Conservation (phyloP, 2,113 vertebrate genomes). For the Psilopsiagon aurifrons region DNA sequence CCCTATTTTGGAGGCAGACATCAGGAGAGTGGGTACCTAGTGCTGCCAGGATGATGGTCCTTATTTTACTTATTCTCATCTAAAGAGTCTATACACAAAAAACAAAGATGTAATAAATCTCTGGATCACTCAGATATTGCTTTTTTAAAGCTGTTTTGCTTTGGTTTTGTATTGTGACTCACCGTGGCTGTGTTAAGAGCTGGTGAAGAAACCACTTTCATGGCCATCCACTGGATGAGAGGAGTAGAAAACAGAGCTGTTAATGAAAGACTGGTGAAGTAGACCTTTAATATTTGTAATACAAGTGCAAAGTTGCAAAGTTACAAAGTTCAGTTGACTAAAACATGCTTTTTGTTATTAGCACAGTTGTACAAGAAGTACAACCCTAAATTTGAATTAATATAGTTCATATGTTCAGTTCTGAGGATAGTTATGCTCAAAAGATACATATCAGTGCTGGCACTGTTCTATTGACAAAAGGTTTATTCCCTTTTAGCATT, state of each 20-base stretch:
- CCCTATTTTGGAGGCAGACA: neutral
- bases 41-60: neutral
- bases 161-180: neutral
- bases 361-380: neutral
- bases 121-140: neutral
- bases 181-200: neutral
- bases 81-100: neutral
- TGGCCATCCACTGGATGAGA: neutral
- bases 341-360: neutral
- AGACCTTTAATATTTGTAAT: neutral
- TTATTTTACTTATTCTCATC: neutral
- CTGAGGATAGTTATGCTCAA: neutral
- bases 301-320: fast-evolving
- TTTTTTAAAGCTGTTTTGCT: neutral
- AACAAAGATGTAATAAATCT: neutral
- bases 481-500: neutral
- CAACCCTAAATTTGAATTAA: neutral
- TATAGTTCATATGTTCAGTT: neutral
- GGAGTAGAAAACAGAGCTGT: neutral
- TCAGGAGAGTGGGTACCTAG: neutral
- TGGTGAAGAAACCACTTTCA: neutral
- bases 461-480: neutral
- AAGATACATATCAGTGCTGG: neutral
- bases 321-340: neutral
- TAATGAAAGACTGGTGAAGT: neutral